Evolutionary conservation across 1,140 invertebrate species (phyloP).

Genomic region (Drosophila truncata): DNA sequence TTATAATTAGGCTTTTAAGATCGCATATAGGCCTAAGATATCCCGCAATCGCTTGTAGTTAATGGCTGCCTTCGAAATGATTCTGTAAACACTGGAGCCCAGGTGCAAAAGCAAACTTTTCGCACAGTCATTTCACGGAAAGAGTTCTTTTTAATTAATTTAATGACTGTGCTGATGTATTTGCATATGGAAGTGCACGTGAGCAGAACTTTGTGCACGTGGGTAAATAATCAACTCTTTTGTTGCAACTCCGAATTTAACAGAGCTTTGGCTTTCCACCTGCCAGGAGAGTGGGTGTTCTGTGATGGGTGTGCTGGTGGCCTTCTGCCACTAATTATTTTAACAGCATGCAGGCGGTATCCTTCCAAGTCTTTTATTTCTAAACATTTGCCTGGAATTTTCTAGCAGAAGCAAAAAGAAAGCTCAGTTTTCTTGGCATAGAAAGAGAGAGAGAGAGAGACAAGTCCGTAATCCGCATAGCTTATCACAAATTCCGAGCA

Average conservation of each 20-base stretch:
- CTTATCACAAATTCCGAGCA: constrained; percentile 76
- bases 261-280: constrained; percentile 11
- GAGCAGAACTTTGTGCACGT: constrained; percentile 44
- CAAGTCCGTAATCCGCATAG: constrained; percentile 45
- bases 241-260: constrained; percentile 45
- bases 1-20: constrained; percentile 13
- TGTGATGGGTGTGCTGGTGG: not conserved
- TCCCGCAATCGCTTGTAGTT: not conserved
- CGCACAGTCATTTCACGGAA: constrained; percentile 49
- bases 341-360: constrained; percentile 34
- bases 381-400: not conserved
- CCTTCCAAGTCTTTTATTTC: not conserved
- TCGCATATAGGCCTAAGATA: constrained; percentile 1
- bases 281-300: not conserved
- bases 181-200: constrained; percentile 72
- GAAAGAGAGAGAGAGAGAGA: constrained; percentile 3
- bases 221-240: constrained; percentile 61
- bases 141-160: constrained; percentile 71
- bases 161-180: constrained; percentile 69
- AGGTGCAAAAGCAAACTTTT: constrained; percentile 42
- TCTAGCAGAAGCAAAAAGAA: not conserved
- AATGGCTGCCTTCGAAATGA: constrained; percentile 10
- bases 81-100: constrained; percentile 17
- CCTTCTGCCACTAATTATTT: constrained; percentile 52
- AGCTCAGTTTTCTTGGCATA: constrained; percentile 34